Conservation (phyloP, 2,113 vertebrate genomes). For the Protobothrops flavoviridis region DNA sequence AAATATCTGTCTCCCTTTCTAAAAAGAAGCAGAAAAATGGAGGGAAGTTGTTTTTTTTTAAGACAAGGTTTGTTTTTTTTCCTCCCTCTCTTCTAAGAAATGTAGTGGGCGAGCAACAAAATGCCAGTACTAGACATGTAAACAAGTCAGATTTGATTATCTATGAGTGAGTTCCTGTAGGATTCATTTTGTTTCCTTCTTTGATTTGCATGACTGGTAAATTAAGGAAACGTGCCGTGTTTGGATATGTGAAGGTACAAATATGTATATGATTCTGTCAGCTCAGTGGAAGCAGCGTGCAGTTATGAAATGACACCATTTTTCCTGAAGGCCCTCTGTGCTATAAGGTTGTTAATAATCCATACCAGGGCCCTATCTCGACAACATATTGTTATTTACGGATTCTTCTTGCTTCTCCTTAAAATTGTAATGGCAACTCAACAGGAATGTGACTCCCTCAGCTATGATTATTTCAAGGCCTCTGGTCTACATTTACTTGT, state of each 20-base stretch:
- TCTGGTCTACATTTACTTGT: background rate
- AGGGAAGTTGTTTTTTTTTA: conserved; percentile 41
- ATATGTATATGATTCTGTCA: conserved; percentile 2
- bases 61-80: conserved; percentile 42
- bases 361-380: background rate
- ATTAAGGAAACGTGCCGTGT: conserved; percentile 20
- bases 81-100: conserved; percentile 18
- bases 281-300: background rate
- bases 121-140: conserved; percentile 64
- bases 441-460: background rate
- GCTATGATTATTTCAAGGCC: background rate
- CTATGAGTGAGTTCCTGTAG: conserved; percentile 61
- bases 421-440: background rate
- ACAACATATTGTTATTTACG: background rate
- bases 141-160: conserved; percentile 68
- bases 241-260: background rate
- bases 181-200: conserved; percentile 39
- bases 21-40: conserved; percentile 59
- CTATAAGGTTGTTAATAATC: background rate
- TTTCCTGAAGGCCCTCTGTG: background rate
- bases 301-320: conserved; percentile 2
- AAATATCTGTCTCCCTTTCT: conserved; percentile 58
- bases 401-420: background rate
- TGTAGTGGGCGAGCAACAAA: conserved; percentile 60
- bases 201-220: conserved; percentile 24